These are phyloP conservation scores for Isaurus tuberculatus DNA, from an alignment of 92 coral and sea anemone species.

Conservation along the genomic window DNA sequence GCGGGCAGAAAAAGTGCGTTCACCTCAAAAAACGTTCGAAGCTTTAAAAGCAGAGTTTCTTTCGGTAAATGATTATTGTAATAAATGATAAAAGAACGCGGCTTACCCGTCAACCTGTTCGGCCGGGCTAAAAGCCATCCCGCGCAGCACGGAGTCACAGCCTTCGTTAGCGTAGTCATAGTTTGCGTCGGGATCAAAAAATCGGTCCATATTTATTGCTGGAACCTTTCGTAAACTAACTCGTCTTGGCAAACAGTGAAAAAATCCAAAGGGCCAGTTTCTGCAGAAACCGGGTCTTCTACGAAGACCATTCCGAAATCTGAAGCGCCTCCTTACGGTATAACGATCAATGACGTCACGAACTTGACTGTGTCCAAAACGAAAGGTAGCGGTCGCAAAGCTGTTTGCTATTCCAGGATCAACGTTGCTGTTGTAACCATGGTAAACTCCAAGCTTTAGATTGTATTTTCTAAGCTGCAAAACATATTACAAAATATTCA, in stretches of 20 bases:
- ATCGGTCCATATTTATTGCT: constrained; percentile 33
- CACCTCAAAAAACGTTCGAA: no score
- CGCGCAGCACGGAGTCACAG: constrained; percentile 36
- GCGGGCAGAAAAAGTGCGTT: no score
- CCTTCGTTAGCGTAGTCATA: not conserved
- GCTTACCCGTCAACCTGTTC: constrained; percentile 42
- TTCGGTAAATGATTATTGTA: no score
- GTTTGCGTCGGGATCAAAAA: constrained; percentile 37
- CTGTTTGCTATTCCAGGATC: constrained; percentile 37
- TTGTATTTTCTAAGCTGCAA: constrained; percentile 12
- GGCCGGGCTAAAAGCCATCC: constrained; percentile 20
- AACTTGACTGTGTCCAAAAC: constrained; percentile 43
- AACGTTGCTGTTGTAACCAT: not conserved
- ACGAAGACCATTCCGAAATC: no score
- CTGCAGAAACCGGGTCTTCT: not conserved
- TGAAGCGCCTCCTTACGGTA: no score
- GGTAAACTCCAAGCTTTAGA: not conserved
- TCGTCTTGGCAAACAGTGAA: not conserved
- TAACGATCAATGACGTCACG: constrained; percentile 36
- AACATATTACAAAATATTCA: not conserved
- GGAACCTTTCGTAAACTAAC: not conserved
- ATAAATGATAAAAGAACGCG: not conserved
- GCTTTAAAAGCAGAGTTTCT: no score
- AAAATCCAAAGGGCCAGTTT: no score
- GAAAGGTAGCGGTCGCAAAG: constrained; percentile 33